Evolutionary conservation across 2,113 vertebrate species (phyloP), one percentile per base, ranked within the genome.

Genomic region (Scatophagus argus): DNA sequence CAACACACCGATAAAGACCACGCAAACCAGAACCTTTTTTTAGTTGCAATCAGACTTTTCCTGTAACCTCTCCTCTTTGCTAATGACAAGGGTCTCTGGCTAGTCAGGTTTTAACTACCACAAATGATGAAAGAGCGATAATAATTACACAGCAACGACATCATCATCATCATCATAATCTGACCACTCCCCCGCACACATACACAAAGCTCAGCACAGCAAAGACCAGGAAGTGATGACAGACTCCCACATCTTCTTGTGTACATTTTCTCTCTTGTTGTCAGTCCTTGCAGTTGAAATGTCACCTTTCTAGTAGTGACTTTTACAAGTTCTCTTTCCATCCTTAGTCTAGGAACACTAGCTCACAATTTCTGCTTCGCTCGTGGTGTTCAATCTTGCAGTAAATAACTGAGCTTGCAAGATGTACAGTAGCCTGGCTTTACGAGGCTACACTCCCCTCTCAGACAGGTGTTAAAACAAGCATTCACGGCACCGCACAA

Each of bases 381-480:
- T 83, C 32, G 47, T 29, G 19, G n/a, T 74, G 66, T 64, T 66
- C 46, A 61, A 54, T 63, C 23, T 60, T 36, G 70, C 60, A 25
- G 31, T 69, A 12, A 77, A 83, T 62, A 69, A 56, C 70, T 80
- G 76, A 70, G 70, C 41, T 80, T 46, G 77, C 14, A 32, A 38
- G 46, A 36, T 63, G 61, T 65, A 34, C 61, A 52, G 32, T 41
- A 36, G 56, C 44, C 29, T 47, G 56, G 46, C 49, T 74, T 63
- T 51, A 41, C 4, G 11, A 64, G 59, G 58, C 75, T 32, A 21
- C 16, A 64, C 27, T 65, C 64, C 66, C 74, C 41, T 80, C 66
- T 78, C 73, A 58, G 54, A 71, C 77, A 86, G 61, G 72, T 58
- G 71, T 77, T 85, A 63, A 76, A 84, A 80, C 69, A 67, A 91